Percentiles rank a stretch among this genome's conserved stretches.
Evolutionary conservation across 1,140 invertebrate species (phyloP).

Genomic region (Hyposmocoma kahamanoa): DNA sequence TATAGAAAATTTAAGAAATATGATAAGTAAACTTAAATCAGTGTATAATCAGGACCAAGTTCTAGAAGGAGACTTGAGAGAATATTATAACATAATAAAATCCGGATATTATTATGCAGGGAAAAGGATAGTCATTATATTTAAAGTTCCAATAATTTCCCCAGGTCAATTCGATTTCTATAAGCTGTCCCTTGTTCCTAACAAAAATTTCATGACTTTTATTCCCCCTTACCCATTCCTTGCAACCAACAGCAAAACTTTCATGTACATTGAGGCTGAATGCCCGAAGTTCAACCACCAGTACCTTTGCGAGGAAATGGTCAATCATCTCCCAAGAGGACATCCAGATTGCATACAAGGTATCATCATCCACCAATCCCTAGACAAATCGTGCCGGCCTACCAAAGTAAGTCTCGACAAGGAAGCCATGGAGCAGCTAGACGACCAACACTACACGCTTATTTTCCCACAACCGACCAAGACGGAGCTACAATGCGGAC

Average conservation of each 20-base stretch:
- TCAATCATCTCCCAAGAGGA: conserved; percentile 10
- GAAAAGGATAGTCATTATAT: conserved; percentile 1
- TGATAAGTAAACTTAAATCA: conserved; percentile 1
- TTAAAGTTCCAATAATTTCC: background rate
- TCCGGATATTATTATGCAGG: conserved; percentile 3
- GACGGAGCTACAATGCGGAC: conserved; percentile 15
- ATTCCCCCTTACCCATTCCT: conserved; percentile 28
- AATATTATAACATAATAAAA: conserved; percentile 12
- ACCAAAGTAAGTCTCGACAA: conserved; percentile 16
- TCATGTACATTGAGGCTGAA: conserved; percentile 27
- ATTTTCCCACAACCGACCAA: conserved; percentile 19
- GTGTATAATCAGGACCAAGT: conserved; percentile 3
- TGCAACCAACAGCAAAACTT: conserved; percentile 22
- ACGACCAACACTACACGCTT: conserved; percentile 23
- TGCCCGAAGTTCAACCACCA: conserved; percentile 21
- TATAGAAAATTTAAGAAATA: conserved; percentile 4
- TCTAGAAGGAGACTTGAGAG: conserved; percentile 8
- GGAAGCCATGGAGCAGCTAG: conserved; percentile 24
- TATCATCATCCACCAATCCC: conserved; percentile 19
- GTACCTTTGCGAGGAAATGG: conserved; percentile 19
- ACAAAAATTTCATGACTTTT: conserved; percentile 18
- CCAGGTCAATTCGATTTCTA: background rate
- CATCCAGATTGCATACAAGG: conserved; percentile 20
- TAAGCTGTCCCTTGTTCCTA: conserved; percentile 12
- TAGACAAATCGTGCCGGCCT: conserved; percentile 13